Conservation (phyloP, 2,113 vertebrate species). For the human region GRCh38 chr18:49899501-49900000, state of each 20-base stretch:
- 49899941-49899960: conserved; percentile 34
- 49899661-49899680: background rate
- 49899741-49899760: background rate
- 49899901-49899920: conserved; percentile 57
- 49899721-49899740: background rate
- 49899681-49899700: background rate
- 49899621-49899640: background rate
- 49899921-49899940: conserved; percentile 34
- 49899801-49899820: background rate
- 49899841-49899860: background rate
- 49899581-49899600: background rate
- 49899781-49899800: background rate
- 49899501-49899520: background rate
- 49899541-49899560: background rate
- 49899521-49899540: background rate
- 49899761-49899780: fast-evolving
- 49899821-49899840: background rate
- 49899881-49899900: conserved; percentile 48
- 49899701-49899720: background rate
- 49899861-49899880: background rate
- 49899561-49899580: background rate
- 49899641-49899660: background rate
- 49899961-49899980: conserved; percentile 31
- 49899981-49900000: background rate
- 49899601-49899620: background rate